A percentile compares a stretch with the other conserved stretches of the same genome.
phyloP scores from a whole-genome alignment of 2,113 vertebrate genomes.

The Riparia riparia region DNA sequence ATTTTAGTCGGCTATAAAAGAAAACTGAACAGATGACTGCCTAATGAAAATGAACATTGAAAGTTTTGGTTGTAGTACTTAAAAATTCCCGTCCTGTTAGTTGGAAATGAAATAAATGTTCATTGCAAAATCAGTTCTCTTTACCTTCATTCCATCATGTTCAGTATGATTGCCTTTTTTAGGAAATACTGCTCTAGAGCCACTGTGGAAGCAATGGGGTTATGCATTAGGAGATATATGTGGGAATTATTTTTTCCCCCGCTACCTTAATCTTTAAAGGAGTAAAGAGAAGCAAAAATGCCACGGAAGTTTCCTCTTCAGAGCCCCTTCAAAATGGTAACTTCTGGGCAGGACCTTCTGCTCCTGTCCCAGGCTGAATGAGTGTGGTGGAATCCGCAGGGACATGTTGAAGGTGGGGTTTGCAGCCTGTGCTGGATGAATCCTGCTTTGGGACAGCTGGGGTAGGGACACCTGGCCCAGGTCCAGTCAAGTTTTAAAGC shows the following conservation, averaged over 20 bases:
- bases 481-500: neutral
- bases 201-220: neutral
- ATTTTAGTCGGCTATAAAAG: neutral
- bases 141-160: neutral
- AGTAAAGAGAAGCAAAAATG: neutral
- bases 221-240: neutral
- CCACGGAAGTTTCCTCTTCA: neutral
- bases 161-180: neutral
- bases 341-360: neutral
- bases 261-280: neutral
- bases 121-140: neutral
- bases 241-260: neutral
- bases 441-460: neutral
- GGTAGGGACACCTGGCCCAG: no score
- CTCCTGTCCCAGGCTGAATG: neutral
- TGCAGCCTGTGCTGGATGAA: fast-evolving
- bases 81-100: neutral
- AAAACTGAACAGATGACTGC: neutral
- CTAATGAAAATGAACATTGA: neutral
- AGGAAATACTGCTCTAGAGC: neutral
- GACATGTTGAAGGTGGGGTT: fast-evolving
- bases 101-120: neutral
- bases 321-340: neutral
- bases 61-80: neutral
- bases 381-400: neutral